Conservation (phyloP, 2,888 invertebrate species). For the Trisateles emortualis region DNA sequence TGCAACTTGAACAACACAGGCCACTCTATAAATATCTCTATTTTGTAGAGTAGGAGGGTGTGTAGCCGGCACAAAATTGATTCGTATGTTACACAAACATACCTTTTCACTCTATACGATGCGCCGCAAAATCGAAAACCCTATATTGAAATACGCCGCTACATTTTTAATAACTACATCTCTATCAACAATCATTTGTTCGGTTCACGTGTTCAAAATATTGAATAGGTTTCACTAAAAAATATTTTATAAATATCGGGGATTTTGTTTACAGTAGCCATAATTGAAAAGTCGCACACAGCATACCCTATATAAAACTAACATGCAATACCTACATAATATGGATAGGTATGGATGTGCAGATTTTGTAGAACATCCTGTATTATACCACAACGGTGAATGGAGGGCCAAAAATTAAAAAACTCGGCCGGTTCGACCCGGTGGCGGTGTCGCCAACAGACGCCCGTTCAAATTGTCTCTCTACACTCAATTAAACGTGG, state of each 20-base stretch:
- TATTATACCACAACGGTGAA: slow-evolving; percentile 36
- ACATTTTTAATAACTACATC: slow-evolving; percentile 38
- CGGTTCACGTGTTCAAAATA: slow-evolving; percentile 35
- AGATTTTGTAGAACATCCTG: neutral
- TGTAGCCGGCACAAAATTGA: neutral
- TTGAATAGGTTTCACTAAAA: slow-evolving; percentile 36
- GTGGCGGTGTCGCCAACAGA: slow-evolving; percentile 80
- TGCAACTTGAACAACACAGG: no score
- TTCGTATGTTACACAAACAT: neutral
- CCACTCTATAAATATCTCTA: no score
- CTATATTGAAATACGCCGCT: slow-evolving; percentile 20
- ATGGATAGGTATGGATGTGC: neutral
- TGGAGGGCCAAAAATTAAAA: slow-evolving; percentile 79
- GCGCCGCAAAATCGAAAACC: slow-evolving; percentile 4
- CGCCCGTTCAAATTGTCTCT: slow-evolving; percentile 79
- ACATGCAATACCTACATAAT: slow-evolving; percentile 25
- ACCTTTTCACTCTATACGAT: neutral
- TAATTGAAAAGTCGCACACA: slow-evolving; percentile 63
- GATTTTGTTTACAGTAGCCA: slow-evolving; percentile 37
- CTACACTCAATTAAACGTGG: slow-evolving; percentile 82
- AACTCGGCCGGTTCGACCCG: slow-evolving; percentile 67
- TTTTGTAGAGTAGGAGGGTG: no score
- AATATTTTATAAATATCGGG: slow-evolving; percentile 52
- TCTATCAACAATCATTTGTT: slow-evolving; percentile 43
- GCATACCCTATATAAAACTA: slow-evolving; percentile 33